Conservation (phyloP, 1,140 invertebrate species). For the Cyrtorhinus lividipennis region DNA sequence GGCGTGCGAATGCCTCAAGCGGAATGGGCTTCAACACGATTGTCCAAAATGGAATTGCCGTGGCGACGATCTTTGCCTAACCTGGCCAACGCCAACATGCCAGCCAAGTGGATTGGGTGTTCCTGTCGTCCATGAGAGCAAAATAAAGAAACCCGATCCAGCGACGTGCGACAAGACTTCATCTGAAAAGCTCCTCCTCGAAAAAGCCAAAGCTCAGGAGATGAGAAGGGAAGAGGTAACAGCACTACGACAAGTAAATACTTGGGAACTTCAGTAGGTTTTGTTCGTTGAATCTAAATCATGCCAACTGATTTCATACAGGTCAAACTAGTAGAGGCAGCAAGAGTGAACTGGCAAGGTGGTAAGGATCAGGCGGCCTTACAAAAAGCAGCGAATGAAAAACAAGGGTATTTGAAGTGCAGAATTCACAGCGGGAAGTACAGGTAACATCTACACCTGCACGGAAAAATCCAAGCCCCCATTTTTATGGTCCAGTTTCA, state of each 20-base stretch:
- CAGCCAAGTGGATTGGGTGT: slow-evolving; percentile 5
- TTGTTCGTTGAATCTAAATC: no score
- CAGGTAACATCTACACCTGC: no score
- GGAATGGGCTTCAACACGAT: slow-evolving; percentile 8
- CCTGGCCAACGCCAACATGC: background rate
- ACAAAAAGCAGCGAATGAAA: background rate
- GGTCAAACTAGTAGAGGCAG: background rate
- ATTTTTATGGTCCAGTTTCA: no score
- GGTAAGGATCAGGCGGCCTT: background rate
- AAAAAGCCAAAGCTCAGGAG: background rate
- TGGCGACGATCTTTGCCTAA: background rate
- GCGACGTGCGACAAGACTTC: background rate
- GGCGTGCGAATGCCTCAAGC: slow-evolving; percentile 1
- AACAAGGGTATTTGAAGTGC: background rate
- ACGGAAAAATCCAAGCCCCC: no score
- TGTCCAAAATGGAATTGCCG: slow-evolving; percentile 5
- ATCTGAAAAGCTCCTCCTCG: background rate
- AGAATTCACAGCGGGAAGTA: background rate
- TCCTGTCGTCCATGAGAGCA: background rate
- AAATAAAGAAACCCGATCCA: background rate
- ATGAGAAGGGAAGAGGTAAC: background rate
- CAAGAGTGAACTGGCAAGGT: background rate
- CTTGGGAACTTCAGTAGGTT: no score
- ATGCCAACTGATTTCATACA: no score
- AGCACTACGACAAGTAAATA: no score